Evolutionary conservation across 2,113 vertebrate species (phyloP), one percentile per base, ranked within the genome.

Genomic region (Oceanites oceanicus): DNA sequence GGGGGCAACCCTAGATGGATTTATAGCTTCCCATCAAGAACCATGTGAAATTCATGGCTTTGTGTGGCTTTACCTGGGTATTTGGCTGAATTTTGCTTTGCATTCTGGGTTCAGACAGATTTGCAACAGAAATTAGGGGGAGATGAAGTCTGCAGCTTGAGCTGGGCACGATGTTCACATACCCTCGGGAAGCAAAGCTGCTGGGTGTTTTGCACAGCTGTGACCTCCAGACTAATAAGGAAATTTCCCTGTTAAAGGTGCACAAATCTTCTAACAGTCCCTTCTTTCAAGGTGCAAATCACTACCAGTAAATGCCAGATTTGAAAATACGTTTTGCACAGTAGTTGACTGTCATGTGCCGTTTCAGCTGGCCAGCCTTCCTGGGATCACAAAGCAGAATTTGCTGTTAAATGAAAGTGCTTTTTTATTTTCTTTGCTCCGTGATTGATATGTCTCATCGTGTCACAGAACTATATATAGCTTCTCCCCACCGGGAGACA

Each of bases 401-500:
- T 76, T 73, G 77, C 86, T 73, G 62, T 79, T 76, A 79, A 94
- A 93, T 93, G 78, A 45, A 45, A 73, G 73, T 44, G 66, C 56
- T 44, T 92, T 78, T 92, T 82, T 94, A 47, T 95, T 96, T 92
- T 34, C 88, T 82, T 79, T 70, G 61, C 42, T 44, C 49, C 4
- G 1, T 77, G 91, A 91, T 62, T 76, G 86, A 79, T 95, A 44
- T 1, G 20, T 94, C 86, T 89, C 89, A 47, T 83, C 1, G 1
- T 73, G 80, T 63, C 92, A 67, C 13, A 1, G 34, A 44, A 10
- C 92, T 91, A 88, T 59, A 92, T 40, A 83, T 89, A 90, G 93
- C 40, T 75, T 93, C 70, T 96, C 73, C 77, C 91, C 67, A 0
- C 44, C 1, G 3, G 91, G 84, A 70, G 4, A 12, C 1, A 7